Conservation (phyloP, 2,113 vertebrate species). For the Eonycteris spelaea region DNA sequence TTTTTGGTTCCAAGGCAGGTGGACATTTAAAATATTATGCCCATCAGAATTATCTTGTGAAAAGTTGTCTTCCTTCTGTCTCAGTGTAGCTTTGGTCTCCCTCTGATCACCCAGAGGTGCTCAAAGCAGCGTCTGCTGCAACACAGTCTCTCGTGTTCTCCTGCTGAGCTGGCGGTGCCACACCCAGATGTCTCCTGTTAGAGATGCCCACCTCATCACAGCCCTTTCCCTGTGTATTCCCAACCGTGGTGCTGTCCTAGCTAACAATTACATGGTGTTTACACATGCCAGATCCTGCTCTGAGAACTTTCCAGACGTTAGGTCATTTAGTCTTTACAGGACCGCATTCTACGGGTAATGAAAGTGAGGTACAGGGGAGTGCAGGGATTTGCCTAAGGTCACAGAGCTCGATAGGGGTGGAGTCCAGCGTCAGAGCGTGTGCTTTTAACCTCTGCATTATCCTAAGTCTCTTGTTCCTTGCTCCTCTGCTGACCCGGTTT, state of each 20-base stretch:
- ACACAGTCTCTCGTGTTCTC: neutral
- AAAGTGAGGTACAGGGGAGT: neutral
- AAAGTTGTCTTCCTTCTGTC: neutral
- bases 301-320: neutral
- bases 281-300: neutral
- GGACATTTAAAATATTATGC: neutral
- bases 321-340: neutral
- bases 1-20: neutral
- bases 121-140: neutral
- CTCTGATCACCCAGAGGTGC: neutral
- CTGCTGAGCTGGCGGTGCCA: neutral
- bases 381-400: neutral
- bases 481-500: neutral
- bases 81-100: neutral
- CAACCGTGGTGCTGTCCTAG: neutral
- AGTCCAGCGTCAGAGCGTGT: neutral
- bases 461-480: neutral
- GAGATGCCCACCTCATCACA: neutral
- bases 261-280: neutral
- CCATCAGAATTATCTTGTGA: neutral
- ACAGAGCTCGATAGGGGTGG: neutral
- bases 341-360: neutral
- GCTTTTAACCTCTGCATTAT: neutral
- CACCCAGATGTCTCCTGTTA: neutral
- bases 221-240: neutral